Base-by-base conservation (phyloP, 1,140 invertebrate species). In the Hypsibius dujardini region DNA sequence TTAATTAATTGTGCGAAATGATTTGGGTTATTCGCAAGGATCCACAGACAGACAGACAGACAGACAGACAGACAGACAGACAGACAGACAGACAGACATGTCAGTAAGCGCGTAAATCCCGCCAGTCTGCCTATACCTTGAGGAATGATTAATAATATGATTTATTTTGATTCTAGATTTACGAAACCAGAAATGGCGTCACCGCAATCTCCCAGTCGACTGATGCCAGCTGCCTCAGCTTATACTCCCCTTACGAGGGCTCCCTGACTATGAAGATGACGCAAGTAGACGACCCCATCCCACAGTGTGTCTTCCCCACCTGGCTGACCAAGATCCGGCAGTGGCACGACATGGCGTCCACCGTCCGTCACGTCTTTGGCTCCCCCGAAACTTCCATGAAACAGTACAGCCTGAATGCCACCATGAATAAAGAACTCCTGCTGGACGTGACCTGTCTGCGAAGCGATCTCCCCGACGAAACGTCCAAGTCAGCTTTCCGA, bases 101-200 rank as follows among this genome's bases (percentile, higher is more conserved):
- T 28, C 28, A 28, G 28, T 28, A 28, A 28, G 28, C 28, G 28
- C 28, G 28, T 28, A 28, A 28, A 28, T 28, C 28, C 28, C 50
- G 50, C n/a, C 0, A 12, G 50, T 56, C 50, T n/a, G 7, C 50
- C 50, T 56, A 56, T 56, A 12, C 50, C 7, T 56, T 56, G 7
- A 56, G n/a, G n/a, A 67, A 67, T 67, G 0, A 28, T 28, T 28
- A 28, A 28, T 28, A 28, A 28, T 28, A 0, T 67, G 7, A 0
- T 67, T 67, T 12, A 15, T 67, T 67, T 67, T 67, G 50, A 12
- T n/a, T 56, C 7, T 45, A 67, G 62, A 15, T 67, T 7, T 67
- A 67, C 42, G 12, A 67, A 67, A 67, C 62, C 12, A 45, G 3
- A 67, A 67, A 67, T 45, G 62, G 62, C 62, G 62, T 67, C 62